Evolutionary conservation across 2,113 vertebrate species (phyloP).

Genomic region (Bungarus multicinctus): DNA sequence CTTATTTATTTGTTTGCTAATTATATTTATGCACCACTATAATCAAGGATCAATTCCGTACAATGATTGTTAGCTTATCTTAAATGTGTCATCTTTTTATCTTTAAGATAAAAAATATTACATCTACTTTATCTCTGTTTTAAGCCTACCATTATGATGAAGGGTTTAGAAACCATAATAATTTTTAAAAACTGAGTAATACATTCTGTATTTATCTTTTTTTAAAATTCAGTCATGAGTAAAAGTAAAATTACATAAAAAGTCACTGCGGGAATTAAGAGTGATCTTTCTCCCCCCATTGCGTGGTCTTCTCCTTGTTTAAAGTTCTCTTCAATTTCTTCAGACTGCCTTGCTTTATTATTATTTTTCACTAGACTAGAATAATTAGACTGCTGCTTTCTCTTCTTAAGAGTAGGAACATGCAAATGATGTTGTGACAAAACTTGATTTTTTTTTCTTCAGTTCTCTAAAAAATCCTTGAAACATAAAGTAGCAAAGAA

Average conservation of each 20-base stretch:
- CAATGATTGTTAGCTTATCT: background rate
- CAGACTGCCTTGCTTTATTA: background rate
- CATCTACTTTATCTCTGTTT: conserved; percentile 17
- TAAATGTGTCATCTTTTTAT: background rate
- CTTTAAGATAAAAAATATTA: background rate
- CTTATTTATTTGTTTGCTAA: background rate
- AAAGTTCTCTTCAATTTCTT: background rate
- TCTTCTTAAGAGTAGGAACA: background rate
- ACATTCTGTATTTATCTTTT: background rate
- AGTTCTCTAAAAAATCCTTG: background rate
- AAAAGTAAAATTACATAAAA: background rate
- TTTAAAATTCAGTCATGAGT: background rate
- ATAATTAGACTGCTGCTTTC: background rate
- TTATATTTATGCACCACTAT: background rate
- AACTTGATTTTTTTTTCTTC: background rate
- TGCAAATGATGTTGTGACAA: background rate
- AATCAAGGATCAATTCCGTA: background rate
- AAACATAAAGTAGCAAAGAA: background rate
- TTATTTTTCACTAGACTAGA: background rate
- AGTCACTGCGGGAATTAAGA: background rate
- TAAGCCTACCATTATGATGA: background rate
- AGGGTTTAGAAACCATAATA: background rate
- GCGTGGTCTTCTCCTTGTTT: background rate
- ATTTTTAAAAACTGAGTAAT: background rate
- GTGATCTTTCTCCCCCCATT: background rate